A percentile compares a stretch with the other conserved stretches of the same genome.
phyloP scores from a whole-genome alignment of 2,113 vertebrate species.

The Equus quagga region DNA sequence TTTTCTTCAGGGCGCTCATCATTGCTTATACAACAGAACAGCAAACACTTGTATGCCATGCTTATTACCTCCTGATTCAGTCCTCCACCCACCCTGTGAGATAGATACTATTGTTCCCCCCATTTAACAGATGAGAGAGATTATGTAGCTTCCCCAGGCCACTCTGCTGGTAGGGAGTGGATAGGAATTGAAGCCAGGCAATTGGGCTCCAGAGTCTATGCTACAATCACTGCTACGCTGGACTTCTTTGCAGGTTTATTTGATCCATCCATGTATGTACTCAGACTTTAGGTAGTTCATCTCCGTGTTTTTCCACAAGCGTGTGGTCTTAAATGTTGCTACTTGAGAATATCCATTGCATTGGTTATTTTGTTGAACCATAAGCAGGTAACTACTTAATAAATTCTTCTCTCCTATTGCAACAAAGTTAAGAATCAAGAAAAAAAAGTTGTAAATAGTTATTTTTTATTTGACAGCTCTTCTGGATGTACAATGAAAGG shows the following conservation, averaged over 20 bases:
- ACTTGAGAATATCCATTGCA: neutral
- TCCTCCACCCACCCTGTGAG: neutral
- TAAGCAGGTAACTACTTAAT: neutral
- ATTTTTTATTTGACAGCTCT: conserved; percentile 40
- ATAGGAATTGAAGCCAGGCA: neutral
- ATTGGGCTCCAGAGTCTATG: neutral
- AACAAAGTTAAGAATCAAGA: conserved; percentile 5
- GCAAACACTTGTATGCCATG: neutral
- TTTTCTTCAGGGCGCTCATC: neutral
- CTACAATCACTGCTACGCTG: neutral
- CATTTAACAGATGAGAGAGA: neutral
- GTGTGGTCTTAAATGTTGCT: neutral
- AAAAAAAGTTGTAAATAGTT: neutral
- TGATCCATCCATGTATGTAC: neutral
- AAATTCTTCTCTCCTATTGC: neutral
- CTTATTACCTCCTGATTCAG: neutral
- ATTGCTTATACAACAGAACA: neutral
- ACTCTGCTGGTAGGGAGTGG: neutral
- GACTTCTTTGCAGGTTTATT: neutral
- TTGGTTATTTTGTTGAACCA: neutral
- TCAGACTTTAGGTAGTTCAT: neutral
- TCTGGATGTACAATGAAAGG: neutral
- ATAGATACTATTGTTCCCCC: neutral
- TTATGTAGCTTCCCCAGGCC: neutral
- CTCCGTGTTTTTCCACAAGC: neutral